Conservation (phyloP, 1,140 invertebrate species). For the Cotesia vestalis region DNA sequence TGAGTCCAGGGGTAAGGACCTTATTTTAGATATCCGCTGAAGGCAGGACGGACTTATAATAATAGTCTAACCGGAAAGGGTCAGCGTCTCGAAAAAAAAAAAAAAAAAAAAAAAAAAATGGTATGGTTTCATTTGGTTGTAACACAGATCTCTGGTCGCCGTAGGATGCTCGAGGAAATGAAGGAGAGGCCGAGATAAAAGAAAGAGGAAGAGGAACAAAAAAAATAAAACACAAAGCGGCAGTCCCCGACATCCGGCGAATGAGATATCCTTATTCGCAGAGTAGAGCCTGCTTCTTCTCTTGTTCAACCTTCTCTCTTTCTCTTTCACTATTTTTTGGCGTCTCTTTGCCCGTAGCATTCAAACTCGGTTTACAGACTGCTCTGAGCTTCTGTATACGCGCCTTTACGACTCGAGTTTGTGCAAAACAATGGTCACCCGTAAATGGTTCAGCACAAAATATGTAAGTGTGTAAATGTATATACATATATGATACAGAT, state of each 20-base stretch:
- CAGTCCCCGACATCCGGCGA: slow-evolving; percentile 27
- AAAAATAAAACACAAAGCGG: slow-evolving; percentile 19
- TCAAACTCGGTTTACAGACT: background rate
- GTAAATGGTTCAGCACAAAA: slow-evolving; percentile 26
- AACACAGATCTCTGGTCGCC: no score
- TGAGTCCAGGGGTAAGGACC: background rate
- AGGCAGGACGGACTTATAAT: background rate
- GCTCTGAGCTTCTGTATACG: slow-evolving; percentile 11
- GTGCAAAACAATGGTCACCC: slow-evolving; percentile 35
- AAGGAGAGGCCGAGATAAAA: background rate
- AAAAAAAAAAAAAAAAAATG: background rate
- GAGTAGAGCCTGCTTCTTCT: slow-evolving; percentile 27
- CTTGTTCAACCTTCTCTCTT: slow-evolving; percentile 31
- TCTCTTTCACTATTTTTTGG: background rate
- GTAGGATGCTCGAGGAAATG: background rate
- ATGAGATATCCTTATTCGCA: slow-evolving; percentile 34
- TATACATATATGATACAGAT: background rate
- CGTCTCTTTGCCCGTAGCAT: background rate
- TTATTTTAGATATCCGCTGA: background rate
- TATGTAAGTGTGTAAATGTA: background rate
- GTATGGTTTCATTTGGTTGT: background rate
- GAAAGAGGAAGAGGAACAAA: slow-evolving; percentile 35
- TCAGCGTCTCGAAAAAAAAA: background rate
- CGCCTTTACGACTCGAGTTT: slow-evolving; percentile 31
- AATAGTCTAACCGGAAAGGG: no score